Percentiles rank a stretch among this genome's conserved stretches.
These are phyloP conservation scores for Trematocara unimaculatum DNA, from an alignment of 2,113 vertebrate genomes.

Conservation along the genomic window DNA sequence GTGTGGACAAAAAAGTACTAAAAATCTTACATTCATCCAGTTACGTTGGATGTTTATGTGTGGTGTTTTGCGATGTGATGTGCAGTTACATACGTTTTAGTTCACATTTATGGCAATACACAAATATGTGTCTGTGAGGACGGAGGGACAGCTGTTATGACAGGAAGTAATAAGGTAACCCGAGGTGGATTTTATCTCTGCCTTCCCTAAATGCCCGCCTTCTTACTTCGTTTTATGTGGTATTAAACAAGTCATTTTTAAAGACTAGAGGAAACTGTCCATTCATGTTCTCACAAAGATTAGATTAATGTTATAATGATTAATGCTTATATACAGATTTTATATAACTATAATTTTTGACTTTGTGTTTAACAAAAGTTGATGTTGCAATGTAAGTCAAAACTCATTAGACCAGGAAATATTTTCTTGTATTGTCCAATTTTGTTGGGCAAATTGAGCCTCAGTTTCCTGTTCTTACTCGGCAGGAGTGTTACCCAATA, in stretches of 20 bases:
- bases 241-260: slow-evolving; percentile 62
- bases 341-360: background rate
- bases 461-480: background rate
- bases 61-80: background rate
- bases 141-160: background rate
- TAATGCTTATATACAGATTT: background rate
- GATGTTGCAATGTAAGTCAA: background rate
- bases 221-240: slow-evolving; percentile 70
- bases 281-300: slow-evolving; percentile 8
- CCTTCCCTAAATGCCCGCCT: background rate
- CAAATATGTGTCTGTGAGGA: background rate
- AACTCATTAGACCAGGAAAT: background rate
- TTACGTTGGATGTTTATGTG: background rate
- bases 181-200: slow-evolving; percentile 63
- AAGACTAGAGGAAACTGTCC: slow-evolving; percentile 2
- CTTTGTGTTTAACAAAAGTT: background rate
- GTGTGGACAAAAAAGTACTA: background rate
- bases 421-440: background rate
- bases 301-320: background rate
- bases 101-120: background rate
- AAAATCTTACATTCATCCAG: background rate
- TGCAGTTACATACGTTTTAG: background rate
- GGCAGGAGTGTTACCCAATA: background rate
- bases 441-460: background rate
- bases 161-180: slow-evolving; percentile 73